Evolutionary conservation across 1,140 invertebrate species (phyloP).

Genomic region (Zaprionus ghesquierei): DNA sequence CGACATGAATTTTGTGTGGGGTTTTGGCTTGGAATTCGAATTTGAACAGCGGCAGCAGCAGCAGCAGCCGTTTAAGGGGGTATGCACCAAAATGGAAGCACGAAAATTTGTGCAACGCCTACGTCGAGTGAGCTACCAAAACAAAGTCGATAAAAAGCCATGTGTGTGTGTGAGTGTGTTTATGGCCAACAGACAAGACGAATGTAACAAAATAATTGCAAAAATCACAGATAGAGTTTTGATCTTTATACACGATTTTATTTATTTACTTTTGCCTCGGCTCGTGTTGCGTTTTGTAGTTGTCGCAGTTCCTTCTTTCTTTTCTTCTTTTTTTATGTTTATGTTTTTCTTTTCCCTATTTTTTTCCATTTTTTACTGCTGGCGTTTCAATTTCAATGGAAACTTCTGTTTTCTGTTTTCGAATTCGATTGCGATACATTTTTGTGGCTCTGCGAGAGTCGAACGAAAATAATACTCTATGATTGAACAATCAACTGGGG

Average conservation of each 20-base stretch:
- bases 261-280: slow-evolving; percentile 25
- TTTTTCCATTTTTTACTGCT: slow-evolving; percentile 23
- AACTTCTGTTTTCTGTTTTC: slow-evolving; percentile 18
- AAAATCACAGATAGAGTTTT: neutral
- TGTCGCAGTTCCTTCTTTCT: slow-evolving; percentile 15
- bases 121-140: slow-evolving; percentile 37
- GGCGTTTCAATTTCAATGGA: slow-evolving; percentile 57
- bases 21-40: slow-evolving; percentile 13
- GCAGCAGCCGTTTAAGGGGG: slow-evolving; percentile 30
- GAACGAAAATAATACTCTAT: slow-evolving; percentile 36
- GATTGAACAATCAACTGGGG: neutral
- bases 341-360: slow-evolving; percentile 4
- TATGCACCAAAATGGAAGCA: slow-evolving; percentile 31
- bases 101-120: slow-evolving; percentile 55
- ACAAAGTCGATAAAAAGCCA: slow-evolving; percentile 58
- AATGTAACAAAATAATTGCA: neutral
- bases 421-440: slow-evolving; percentile 15
- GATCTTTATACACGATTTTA: neutral
- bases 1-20: slow-evolving; percentile 32
- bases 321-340: slow-evolving; percentile 25
- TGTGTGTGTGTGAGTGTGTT: slow-evolving; percentile 15
- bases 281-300: slow-evolving; percentile 30
- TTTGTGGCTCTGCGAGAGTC: slow-evolving; percentile 2
- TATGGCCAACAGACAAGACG: slow-evolving; percentile 45
- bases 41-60: no score